Conservation (phyloP, 2,888 invertebrate genomes). For the Tenthredo scrophulariae region DNA sequence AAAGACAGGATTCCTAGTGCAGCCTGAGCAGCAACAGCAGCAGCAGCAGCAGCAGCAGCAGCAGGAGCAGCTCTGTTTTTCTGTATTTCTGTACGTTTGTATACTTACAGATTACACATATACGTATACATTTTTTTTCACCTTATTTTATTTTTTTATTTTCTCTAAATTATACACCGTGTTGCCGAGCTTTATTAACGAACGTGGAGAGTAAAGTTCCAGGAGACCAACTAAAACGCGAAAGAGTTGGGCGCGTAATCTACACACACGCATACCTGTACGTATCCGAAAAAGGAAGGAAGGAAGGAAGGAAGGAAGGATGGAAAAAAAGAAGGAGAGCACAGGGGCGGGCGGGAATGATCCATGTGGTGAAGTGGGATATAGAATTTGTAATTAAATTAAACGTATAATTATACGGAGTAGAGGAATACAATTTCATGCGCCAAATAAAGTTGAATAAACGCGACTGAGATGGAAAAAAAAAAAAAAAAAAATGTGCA, state of each 20-base stretch:
- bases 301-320: not conserved
- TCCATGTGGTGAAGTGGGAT: slow-evolving; percentile 24
- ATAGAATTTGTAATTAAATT: slow-evolving; percentile 39
- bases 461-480: not conserved
- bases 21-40: too few species aligned
- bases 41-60: not conserved
- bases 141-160: not conserved
- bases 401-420: slow-evolving; percentile 33
- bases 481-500: not conserved
- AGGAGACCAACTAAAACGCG: not conserved
- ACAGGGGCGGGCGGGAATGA: not conserved
- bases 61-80: not conserved
- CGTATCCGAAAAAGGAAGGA: not conserved
- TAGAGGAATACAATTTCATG: slow-evolving; percentile 1
- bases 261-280: not conserved
- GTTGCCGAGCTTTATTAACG: slow-evolving; percentile 1
- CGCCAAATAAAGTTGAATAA: slow-evolving; percentile 2
- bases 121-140: not conserved
- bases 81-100: not conserved
- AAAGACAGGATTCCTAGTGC: not conserved
- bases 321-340: not conserved
- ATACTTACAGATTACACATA: not conserved
- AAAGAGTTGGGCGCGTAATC: not conserved
- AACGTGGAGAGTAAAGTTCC: not conserved
- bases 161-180: not conserved